Conservation (phyloP, 2,888 invertebrate species). For the Agrotis exclamationis region DNA sequence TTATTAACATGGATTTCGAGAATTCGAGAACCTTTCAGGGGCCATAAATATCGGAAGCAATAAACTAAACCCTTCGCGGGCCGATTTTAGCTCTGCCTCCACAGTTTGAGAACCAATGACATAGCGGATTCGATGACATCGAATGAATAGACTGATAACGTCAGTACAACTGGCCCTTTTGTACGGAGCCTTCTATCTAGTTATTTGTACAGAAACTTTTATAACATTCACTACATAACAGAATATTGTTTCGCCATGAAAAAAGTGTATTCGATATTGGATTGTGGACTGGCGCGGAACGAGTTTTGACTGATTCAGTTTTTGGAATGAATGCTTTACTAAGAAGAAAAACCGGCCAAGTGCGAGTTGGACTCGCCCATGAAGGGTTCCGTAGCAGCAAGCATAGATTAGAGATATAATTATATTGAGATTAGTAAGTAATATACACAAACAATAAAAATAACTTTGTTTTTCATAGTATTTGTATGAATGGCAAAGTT, state of each 20-base stretch:
- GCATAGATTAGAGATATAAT: no score
- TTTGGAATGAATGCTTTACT: conserved; percentile 44
- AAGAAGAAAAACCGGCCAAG: no score
- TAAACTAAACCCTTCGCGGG: no score
- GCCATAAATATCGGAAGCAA: no score
- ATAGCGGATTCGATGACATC: conserved; percentile 75
- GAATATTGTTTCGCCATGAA: conserved; percentile 56
- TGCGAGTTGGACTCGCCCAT: no score
- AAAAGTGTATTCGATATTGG: conserved; percentile 52
- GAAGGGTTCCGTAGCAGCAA: no score
- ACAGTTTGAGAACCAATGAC: conserved; percentile 5
- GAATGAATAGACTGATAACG: conserved; percentile 71
- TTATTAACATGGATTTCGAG: no score
- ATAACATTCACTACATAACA: conserved; percentile 52
- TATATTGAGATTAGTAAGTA: no score
- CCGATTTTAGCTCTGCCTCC: neutral
- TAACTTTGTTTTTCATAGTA: no score
- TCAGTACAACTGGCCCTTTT: conserved; percentile 67
- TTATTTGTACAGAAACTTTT: conserved; percentile 64
- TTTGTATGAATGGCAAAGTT: no score
- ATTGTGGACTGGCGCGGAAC: conserved; percentile 52
- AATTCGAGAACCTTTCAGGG: no score
- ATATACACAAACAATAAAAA: no score
- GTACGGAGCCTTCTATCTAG: conserved; percentile 51
- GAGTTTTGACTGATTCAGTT: conserved; percentile 44